Conservation (phyloP, 2,797 vertebrate genomes). For the Hippocampus kuda region DNA sequence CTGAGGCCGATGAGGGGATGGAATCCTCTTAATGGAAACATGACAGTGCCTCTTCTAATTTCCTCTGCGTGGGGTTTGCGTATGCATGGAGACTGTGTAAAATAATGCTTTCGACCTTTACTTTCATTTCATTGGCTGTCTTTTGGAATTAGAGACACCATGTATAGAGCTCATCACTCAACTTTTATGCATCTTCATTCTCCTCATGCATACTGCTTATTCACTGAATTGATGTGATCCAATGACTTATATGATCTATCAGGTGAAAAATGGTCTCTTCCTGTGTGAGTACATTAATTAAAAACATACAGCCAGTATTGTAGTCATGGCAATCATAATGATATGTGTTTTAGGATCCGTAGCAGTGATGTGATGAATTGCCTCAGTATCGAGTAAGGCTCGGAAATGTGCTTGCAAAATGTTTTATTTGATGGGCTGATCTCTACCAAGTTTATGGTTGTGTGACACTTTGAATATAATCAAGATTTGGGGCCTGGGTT, state of each 20-base stretch:
- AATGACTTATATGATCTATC: neutral
- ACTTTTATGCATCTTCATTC: neutral
- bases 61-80: neutral
- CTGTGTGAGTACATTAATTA: too few species aligned
- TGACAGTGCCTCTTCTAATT: neutral
- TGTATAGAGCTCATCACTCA: neutral
- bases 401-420: too few species aligned
- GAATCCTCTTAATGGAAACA: slow-evolving; percentile 8
- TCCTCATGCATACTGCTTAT: neutral
- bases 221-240: neutral
- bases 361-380: too few species aligned
- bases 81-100: neutral
- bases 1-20: slow-evolving; percentile 25
- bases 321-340: too few species aligned
- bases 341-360: too few species aligned
- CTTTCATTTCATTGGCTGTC: neutral
- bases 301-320: too few species aligned
- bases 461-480: slow-evolving; percentile 26
- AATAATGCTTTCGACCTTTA: neutral
- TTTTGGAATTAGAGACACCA: neutral
- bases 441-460: slow-evolving; percentile 3
- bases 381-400: too few species aligned
- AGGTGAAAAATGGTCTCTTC: neutral
- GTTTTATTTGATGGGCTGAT: too few species aligned
- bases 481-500: slow-evolving; percentile 6